Evolutionary conservation across 30 jellyfish, hydroid and myxozoan genomes (phyloP).

Genomic region (Cassiopea xamachana): DNA sequence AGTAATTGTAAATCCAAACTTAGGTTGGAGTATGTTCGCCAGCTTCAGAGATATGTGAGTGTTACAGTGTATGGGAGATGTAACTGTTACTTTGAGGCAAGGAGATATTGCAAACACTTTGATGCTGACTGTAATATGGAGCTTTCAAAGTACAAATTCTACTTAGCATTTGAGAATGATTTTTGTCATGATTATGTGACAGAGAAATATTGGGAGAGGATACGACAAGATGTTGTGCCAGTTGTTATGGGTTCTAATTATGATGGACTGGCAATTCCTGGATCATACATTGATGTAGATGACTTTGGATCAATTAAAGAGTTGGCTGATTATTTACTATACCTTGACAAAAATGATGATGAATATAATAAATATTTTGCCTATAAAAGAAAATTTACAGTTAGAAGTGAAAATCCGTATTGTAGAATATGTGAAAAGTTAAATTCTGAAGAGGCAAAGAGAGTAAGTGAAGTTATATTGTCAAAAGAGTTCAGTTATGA

Average conservation of each 20-base stretch:
- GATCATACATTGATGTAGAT: slow-evolving; percentile 87
- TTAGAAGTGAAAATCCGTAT: slow-evolving; percentile 12
- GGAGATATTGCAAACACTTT: slow-evolving; percentile 68
- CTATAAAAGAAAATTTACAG: slow-evolving; percentile 61
- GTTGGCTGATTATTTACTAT: slow-evolving; percentile 79
- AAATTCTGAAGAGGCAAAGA: slow-evolving; percentile 5
- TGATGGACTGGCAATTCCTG: slow-evolving; percentile 81
- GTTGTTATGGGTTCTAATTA: slow-evolving; percentile 94
- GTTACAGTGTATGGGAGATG: slow-evolving; percentile 95
- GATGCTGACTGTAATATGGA: slow-evolving; percentile 64
- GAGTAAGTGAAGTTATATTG: slow-evolving; percentile 5
- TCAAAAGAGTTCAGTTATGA: slow-evolving; percentile 34
- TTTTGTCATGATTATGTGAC: slow-evolving; percentile 97
- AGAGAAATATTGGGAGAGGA: slow-evolving; percentile 87
- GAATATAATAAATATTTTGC: slow-evolving; percentile 84
- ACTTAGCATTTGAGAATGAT: slow-evolving; percentile 88
- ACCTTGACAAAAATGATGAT: slow-evolving; percentile 77
- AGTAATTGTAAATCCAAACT: slow-evolving; percentile 80
- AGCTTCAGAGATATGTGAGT: slow-evolving; percentile 77
- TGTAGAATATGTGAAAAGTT: slow-evolving; percentile 43
- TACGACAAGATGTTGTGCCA: slow-evolving; percentile 73
- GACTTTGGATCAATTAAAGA: slow-evolving; percentile 78
- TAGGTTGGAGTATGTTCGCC: slow-evolving; percentile 83
- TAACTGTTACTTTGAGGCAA: slow-evolving; percentile 42
- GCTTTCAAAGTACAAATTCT: slow-evolving; percentile 76